Evolutionary conservation across 2,797 vertebrate genomes (phyloP), one percentile per base, ranked within the genome.

Genomic region (Alauda arvensis): DNA sequence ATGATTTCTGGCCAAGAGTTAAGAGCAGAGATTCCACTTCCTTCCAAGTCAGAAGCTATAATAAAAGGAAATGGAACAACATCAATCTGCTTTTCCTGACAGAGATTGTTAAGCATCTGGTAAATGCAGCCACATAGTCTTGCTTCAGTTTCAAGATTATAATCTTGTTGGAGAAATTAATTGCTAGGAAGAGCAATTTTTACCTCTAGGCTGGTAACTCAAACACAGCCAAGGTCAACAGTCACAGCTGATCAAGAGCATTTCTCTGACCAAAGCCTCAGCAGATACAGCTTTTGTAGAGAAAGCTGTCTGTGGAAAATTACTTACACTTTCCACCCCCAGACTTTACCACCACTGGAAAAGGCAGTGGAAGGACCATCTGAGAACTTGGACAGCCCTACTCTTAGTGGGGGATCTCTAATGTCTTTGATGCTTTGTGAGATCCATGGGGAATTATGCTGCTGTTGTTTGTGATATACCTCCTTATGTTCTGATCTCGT

Each of bases 1-100:
- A n/a, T 81, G 83, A 80, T 5, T 82, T 29, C 51, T 4, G 2
- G 59, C 66, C 86, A 79, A 91, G 52, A 91, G 40, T 52, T 88
- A 88, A 88, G 72, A 77, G 40, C 66, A 88, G 80, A 93, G 76
- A 80, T 82, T 92, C 23, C 29, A 66, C 83, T 94, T 89, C 78
- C 81, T 86, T 18, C 7, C 25, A 15, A 88, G 51, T 75, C 62
- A 93, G 71, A 82, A 91, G 26, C 48, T 80, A 53, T 88, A 83
- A 92, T 62, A 68, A 92, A 91, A 84, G 68, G 89, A 93, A 94
- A 91, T 86, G 72, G 62, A 89, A 68, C 43, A 71, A 45, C 37
- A 83, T 84, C n/a, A 53, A 65, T 91, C 48, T 63, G 4, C 53
- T 88, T 84, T 88, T 92, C 51, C 62, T 75, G 66, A 72, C 55